Evolutionary conservation across 2,797 vertebrate genomes (phyloP), one percentile per base, ranked within the genome.

Genomic region (Schizopygopsis pylzovi): DNA sequence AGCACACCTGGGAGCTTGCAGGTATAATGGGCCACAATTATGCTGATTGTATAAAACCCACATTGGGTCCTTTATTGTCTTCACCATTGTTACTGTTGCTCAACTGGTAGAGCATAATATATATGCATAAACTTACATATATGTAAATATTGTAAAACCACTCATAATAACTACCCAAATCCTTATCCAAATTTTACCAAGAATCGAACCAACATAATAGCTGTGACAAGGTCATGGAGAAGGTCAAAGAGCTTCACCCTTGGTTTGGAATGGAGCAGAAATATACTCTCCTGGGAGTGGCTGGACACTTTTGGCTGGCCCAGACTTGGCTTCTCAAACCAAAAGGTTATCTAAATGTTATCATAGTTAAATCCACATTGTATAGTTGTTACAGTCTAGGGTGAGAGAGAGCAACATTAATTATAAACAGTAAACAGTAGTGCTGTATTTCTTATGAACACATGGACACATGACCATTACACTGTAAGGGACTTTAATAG

Each of bases 261-360:
- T 98, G 97, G 97, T 98, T 97, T 0, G 97, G 97, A 18, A 96
- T 97, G 94, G 97, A 97, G 92, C 97, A 98, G 89, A 96, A 98
- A 82, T 97, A 97, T 93, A 96, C 96, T 0, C 91, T 98, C 8
- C 85, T 97, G 4, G 96, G 96, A 41, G 65, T 92, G 8, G 94
- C 97, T 0, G 94, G 95, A 28, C 95, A 94, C 88, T 3, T 98
- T 93, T 0, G 93, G 94, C 76, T 98, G 97, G 97, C 97, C 97
- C 0, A 52, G 89, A 59, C 94, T 96, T 1, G 97, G 97, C 79
- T 97, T 92, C 88, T 97, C 0, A 93, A 89, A 83, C 95, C 95
- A 0, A 97, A 98, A 93, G 97, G 97, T 97, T 63, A 18, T 28
- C 63, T 52, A 56, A 56, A 56, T 8, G 6, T n/a, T 22, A n/a